Conservation (phyloP, 2,888 invertebrate genomes). For the Chloroclysta siterata region DNA sequence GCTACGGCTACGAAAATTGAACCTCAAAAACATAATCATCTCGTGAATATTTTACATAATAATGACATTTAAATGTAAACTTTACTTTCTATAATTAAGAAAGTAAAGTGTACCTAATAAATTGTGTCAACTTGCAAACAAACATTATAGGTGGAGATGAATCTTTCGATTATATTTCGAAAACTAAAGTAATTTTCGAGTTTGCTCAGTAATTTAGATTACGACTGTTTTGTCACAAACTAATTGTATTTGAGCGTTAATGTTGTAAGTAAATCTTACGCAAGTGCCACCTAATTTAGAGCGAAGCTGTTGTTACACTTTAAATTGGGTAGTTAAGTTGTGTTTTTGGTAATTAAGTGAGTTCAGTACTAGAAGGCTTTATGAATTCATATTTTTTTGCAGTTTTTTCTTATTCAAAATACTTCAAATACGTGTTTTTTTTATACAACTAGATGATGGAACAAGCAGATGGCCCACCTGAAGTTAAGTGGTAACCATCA, state of each 20-base stretch:
- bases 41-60: neutral
- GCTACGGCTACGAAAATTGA: neutral
- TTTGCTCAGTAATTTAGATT: constrained; percentile 15
- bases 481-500: too few species aligned
- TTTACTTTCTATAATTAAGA: neutral
- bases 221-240: constrained; percentile 16
- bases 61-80: neutral
- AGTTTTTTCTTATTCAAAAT: too few species aligned
- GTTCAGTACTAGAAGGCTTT: neutral
- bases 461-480: too few species aligned
- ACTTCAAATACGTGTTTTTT: too few species aligned
- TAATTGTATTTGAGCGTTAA: constrained; percentile 14
- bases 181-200: constrained; percentile 25
- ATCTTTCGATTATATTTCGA: constrained; percentile 21
- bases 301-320: constrained; percentile 1
- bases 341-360: neutral
- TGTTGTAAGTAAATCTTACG: constrained; percentile 12
- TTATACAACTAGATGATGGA: too few species aligned
- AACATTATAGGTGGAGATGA: constrained; percentile 1
- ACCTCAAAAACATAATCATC: neutral
- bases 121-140: constrained; percentile 8
- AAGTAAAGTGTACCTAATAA: neutral
- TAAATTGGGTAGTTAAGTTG: constrained; percentile 1
- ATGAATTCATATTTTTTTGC: neutral
- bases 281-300: constrained; percentile 17